phyloP scores from a whole-genome alignment of 1,140 invertebrate genomes.

The Drosophila nannoptera region DNA sequence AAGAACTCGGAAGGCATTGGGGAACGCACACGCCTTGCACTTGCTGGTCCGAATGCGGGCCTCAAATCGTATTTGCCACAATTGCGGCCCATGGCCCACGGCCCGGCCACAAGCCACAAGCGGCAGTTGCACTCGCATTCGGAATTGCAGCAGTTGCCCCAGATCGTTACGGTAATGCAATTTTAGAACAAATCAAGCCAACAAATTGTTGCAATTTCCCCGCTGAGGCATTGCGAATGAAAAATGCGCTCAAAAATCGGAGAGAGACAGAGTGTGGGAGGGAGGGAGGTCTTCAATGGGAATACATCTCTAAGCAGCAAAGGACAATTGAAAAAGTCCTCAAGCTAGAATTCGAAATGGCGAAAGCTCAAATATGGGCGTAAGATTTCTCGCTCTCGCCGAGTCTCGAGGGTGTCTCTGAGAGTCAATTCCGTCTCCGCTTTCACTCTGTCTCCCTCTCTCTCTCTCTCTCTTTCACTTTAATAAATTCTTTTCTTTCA shows the following conservation, averaged over 20 bases:
- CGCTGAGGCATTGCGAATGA: constrained; percentile 28
- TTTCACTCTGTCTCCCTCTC: too few species aligned
- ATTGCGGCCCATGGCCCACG: background rate
- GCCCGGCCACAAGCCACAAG: constrained; percentile 5
- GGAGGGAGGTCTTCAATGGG: too few species aligned
- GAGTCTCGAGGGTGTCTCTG: too few species aligned
- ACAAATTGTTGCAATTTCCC: constrained; percentile 50
- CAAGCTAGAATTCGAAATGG: too few species aligned
- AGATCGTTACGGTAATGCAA: constrained; percentile 63
- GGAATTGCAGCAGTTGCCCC: constrained; percentile 6
- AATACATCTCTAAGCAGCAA: too few species aligned
- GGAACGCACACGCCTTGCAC: constrained; percentile 12
- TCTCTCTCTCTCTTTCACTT: too few species aligned
- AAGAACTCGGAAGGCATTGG: constrained; percentile 29
- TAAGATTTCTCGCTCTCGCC: too few species aligned
- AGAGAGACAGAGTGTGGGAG: too few species aligned
- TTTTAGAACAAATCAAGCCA: constrained; percentile 62
- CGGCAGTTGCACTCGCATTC: background rate
- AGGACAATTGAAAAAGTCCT: too few species aligned
- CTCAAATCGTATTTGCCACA: constrained; percentile 50
- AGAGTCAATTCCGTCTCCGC: too few species aligned
- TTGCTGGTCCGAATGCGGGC: constrained; percentile 12
- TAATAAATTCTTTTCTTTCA: too few species aligned
- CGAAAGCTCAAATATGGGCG: too few species aligned
- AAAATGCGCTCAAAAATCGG: constrained; percentile 23